Conservation (phyloP, 35 echinoderm and acorn worm species). For the Acanthaster planci region DNA sequence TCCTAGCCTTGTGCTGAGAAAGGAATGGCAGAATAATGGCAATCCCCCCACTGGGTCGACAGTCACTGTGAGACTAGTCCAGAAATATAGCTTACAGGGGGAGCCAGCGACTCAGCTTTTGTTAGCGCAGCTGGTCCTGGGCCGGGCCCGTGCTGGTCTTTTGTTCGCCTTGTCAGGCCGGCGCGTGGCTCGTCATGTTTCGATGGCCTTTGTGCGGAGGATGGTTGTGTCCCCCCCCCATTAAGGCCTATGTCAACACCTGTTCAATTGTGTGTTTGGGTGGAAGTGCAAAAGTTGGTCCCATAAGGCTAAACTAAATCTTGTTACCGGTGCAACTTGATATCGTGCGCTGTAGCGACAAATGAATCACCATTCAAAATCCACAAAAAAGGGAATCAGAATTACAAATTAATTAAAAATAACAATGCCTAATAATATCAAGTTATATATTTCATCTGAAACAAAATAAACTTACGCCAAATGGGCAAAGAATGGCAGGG, state of each 20-base stretch:
- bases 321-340: neutral
- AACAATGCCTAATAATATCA: too few species aligned
- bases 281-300: neutral
- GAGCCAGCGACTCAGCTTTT: neutral
- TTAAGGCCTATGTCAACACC: conserved; percentile 5
- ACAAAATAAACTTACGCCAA: too few species aligned
- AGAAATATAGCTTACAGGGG: neutral
- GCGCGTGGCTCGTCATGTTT: conserved; percentile 6
- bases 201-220: neutral
- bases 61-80: neutral
- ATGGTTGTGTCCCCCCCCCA: neutral
- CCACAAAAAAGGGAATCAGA: too few species aligned
- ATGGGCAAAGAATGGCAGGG: too few species aligned
- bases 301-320: neutral
- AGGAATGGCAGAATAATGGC: too few species aligned
- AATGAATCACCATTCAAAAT: too few species aligned
- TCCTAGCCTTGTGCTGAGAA: too few species aligned
- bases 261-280: neutral
- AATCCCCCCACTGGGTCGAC: too few species aligned
- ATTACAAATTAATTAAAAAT: too few species aligned
- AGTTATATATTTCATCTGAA: too few species aligned
- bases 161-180: neutral
- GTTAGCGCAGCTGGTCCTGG: conserved; percentile 1
- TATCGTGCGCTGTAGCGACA: too few species aligned
- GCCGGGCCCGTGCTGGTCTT: neutral